Percentiles rank a stretch among this genome's conserved stretches.
These are phyloP conservation scores for Lasiurus borealis DNA, from an alignment of 2,113 vertebrate genomes.

Conservation along the genomic window DNA sequence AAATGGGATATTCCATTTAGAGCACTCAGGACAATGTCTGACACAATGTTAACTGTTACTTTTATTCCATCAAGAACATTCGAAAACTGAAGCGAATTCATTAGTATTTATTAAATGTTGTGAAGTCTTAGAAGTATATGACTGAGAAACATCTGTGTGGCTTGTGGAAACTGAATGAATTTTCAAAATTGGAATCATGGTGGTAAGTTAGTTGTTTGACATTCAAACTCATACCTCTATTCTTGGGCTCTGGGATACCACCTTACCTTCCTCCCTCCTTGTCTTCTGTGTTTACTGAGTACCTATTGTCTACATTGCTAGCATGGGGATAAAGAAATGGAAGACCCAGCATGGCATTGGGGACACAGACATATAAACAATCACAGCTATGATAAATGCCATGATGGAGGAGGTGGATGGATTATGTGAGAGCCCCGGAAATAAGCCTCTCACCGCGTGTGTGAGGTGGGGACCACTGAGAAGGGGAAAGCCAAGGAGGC, in stretches of 20 bases:
- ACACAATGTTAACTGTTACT: background rate
- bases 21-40: background rate
- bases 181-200: slow-evolving; percentile 14
- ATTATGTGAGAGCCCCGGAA: background rate
- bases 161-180: background rate
- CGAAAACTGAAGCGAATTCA: background rate
- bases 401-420: background rate
- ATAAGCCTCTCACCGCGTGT: background rate
- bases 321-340: background rate
- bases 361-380: background rate
- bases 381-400: background rate
- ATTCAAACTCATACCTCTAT: background rate
- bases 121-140: background rate
- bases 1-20: slow-evolving; percentile 1
- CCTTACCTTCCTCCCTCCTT: background rate
- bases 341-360: background rate
- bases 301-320: background rate
- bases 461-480: background rate
- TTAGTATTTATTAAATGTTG: background rate
- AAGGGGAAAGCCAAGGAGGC: background rate
- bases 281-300: background rate
- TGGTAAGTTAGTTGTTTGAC: background rate
- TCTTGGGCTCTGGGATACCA: background rate
- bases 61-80: slow-evolving; percentile 18
- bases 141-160: background rate